Evolutionary conservation across 2,113 vertebrate species (phyloP).

Genomic region (Oryctolagus cuniculus): DNA sequence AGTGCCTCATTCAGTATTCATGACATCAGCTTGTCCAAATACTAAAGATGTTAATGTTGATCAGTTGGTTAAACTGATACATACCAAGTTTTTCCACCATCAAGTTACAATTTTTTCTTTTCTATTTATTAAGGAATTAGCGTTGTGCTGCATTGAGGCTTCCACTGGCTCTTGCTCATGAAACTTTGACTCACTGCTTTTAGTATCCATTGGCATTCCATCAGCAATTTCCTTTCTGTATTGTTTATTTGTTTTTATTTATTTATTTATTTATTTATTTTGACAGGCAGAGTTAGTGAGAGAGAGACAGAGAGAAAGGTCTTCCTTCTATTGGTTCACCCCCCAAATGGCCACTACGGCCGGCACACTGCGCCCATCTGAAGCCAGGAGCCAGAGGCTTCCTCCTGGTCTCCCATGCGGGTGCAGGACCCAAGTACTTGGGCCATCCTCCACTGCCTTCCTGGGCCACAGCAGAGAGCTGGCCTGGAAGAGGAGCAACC

Average conservation of each 20-base stretch:
- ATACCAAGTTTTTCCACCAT: not conserved
- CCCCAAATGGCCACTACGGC: too few relatives aligned
- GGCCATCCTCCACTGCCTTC: too few relatives aligned
- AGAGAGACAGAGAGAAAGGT: too few relatives aligned
- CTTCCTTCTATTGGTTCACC: too few relatives aligned
- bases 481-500: too few relatives aligned
- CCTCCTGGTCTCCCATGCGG: too few relatives aligned
- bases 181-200: constrained; percentile 23
- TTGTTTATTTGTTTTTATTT: constrained; percentile 10
- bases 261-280: not conserved
- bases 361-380: too few relatives aligned
- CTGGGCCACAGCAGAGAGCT: too few relatives aligned
- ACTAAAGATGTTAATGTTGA: not conserved
- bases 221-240: constrained; percentile 10
- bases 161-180: not conserved
- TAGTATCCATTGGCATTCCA: not conserved
- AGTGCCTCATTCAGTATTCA: not conserved
- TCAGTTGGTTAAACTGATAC: not conserved
- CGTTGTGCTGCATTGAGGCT: not conserved
- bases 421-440: too few relatives aligned
- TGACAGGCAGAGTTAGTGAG: too few relatives aligned
- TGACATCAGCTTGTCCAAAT: not conserved
- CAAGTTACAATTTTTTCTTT: not conserved
- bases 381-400: too few relatives aligned
- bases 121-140: not conserved